A percentile compares a stretch with the other conserved stretches of the same genome.
Evolutionary conservation across 2,888 invertebrate genomes (phyloP).

Genomic region (Epinotia bilunana): DNA sequence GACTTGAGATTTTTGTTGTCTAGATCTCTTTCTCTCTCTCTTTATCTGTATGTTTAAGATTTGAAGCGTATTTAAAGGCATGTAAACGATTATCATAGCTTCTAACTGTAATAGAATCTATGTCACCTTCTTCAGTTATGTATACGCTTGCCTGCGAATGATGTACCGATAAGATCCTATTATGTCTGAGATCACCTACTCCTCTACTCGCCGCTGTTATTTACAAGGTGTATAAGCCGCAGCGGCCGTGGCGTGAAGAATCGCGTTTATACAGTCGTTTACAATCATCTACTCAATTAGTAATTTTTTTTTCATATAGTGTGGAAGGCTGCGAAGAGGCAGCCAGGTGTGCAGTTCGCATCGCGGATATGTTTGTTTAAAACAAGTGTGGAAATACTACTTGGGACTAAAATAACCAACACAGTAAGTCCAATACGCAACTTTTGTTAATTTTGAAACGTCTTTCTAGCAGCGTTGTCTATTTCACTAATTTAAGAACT

Average conservation of each 20-base stretch:
- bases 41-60: background rate
- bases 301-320: constrained; percentile 17
- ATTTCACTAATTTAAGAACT: background rate
- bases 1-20: background rate
- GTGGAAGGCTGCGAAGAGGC: constrained; percentile 9
- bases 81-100: background rate
- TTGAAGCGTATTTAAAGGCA: background rate
- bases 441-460: background rate
- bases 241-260: constrained; percentile 30
- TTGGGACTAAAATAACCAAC: constrained; percentile 18
- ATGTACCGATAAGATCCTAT: constrained; percentile 34
- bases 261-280: constrained; percentile 24
- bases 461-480: background rate
- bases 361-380: constrained; percentile 33
- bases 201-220: constrained; percentile 42
- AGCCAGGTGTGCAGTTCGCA: constrained; percentile 13
- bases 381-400: constrained; percentile 18
- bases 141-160: constrained; percentile 32
- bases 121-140: constrained; percentile 14
- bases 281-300: constrained; percentile 18
- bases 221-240: constrained; percentile 47
- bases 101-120: constrained; percentile 7
- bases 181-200: constrained; percentile 40
- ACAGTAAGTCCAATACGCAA: constrained; percentile 26
- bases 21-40: background rate